Conservation (phyloP, 2,113 vertebrate genomes). For the Jaculus jaculus region DNA sequence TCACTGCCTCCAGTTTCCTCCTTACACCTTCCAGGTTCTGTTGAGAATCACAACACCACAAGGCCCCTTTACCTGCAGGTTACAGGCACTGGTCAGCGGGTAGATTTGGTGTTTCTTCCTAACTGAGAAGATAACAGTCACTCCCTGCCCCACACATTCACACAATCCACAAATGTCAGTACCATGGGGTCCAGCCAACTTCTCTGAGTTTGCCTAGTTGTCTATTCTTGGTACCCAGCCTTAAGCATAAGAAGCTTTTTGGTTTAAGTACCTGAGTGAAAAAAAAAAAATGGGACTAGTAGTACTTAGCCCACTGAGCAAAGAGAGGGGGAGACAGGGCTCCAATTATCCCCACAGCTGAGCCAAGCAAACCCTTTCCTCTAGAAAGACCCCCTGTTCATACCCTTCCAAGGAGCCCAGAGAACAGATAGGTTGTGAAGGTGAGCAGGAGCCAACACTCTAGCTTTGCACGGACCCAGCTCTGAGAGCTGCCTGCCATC, state of each 20-base stretch:
- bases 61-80: too few species aligned
- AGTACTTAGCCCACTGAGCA: not conserved
- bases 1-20: too few species aligned
- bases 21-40: too few species aligned
- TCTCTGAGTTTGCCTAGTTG: not conserved
- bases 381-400: not conserved
- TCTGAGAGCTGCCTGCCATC: not conserved
- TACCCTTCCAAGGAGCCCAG: not conserved
- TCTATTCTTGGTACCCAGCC: not conserved
- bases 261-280: not conserved
- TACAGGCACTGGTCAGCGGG: not conserved
- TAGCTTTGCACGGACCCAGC: not conserved
- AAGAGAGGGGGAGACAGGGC: too few species aligned
- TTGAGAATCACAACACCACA: too few species aligned
- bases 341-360: too few species aligned
- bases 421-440: not conserved
- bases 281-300: not conserved
- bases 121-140: not conserved
- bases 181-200: not conserved
- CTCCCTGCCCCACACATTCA: too few species aligned
- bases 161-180: not conserved
- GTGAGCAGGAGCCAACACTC: too few species aligned
- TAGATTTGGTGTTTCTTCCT: not conserved
- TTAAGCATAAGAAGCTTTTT: not conserved
- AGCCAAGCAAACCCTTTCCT: not conserved